Conservation (phyloP, 2,113 vertebrate species). For the Agelaius tricolor region DNA sequence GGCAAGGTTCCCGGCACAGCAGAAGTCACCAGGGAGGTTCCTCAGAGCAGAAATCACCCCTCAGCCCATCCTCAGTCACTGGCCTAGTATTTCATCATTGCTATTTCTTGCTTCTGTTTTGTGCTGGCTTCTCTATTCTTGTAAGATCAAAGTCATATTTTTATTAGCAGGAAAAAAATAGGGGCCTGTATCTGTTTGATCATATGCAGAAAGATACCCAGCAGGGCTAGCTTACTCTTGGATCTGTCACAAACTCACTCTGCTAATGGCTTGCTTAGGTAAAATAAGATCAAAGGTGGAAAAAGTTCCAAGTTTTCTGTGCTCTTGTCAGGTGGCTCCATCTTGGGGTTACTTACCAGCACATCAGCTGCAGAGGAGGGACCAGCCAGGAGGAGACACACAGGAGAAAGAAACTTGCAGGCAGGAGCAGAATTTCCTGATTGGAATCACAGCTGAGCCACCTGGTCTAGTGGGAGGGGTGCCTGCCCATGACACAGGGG, state of each 20-base stretch:
- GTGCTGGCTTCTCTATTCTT: background rate
- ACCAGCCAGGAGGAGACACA: background rate
- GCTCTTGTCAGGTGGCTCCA: background rate
- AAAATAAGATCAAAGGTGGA: conserved; percentile 25
- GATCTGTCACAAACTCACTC: background rate
- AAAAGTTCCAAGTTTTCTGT: background rate
- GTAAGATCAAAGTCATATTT: conserved; percentile 20
- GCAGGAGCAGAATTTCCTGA: background rate
- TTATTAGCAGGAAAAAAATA: background rate
- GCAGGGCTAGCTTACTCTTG: background rate
- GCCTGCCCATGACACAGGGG: background rate
- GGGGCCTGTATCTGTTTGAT: background rate
- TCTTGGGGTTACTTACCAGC: background rate
- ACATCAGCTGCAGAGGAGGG: background rate
- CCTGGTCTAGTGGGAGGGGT: background rate
- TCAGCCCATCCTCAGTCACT: background rate
- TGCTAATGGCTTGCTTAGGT: conserved; percentile 21
- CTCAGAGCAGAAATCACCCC: background rate
- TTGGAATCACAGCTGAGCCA: background rate
- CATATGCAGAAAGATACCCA: background rate
- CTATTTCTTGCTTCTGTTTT: conserved; percentile 28
- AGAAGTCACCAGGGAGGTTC: background rate
- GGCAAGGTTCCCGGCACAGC: background rate
- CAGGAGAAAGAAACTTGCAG: background rate
- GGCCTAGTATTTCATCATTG: background rate